Base-by-base conservation (phyloP, 2,888 invertebrate genomes). In the Acanthococcus lagerstroemiae region DNA sequence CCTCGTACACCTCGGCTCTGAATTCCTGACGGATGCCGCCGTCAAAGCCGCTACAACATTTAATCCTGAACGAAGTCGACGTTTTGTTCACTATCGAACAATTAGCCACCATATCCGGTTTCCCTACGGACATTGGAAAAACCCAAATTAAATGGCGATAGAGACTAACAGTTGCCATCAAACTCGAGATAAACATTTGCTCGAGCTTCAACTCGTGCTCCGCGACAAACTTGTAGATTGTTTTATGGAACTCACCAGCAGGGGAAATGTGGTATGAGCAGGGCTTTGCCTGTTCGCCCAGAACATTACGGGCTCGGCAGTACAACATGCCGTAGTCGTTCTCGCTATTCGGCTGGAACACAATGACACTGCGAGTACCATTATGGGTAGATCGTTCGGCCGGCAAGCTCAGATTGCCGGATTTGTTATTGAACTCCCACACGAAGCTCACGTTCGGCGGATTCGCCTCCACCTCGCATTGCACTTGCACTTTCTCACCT, bases 311-410 rank as follows among this genome's bases (percentile, higher is more conserved):
- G 9, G 84, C 87, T 84, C 85, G 86, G 73, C 88, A 88, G 46
- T 85, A 78, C 44, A 88, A 77, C 21, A 85, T 85, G 25, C 87
- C 87, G 73, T 87, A 88, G 77, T 87, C 93, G 76, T 91, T 81
- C 78, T 93, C 92, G 0, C 89, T 90, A 75, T 88, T 84, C 17
- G 93, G 93, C 3, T 90, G 91, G 76, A 93, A 93, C 0, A 87
- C 86, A 58, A 91, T 88, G 7, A 86, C 83, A 67, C 91, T 91
- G 63, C 86, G 83, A 52, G 90, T 89, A 6, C 88, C 88, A 66
- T 82, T 78, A 71, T 84, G 79, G 1, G 84, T 83, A 68, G 90
- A 86, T 76, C 88, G 88, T 46, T 84, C 83, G 68, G 85, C 82
- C 60, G 87, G 85, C 17, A 92, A 88, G 74, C 88, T 88, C 7